Evolutionary conservation across 2,888 invertebrate species (phyloP).

Genomic region (Ctena decussata): DNA sequence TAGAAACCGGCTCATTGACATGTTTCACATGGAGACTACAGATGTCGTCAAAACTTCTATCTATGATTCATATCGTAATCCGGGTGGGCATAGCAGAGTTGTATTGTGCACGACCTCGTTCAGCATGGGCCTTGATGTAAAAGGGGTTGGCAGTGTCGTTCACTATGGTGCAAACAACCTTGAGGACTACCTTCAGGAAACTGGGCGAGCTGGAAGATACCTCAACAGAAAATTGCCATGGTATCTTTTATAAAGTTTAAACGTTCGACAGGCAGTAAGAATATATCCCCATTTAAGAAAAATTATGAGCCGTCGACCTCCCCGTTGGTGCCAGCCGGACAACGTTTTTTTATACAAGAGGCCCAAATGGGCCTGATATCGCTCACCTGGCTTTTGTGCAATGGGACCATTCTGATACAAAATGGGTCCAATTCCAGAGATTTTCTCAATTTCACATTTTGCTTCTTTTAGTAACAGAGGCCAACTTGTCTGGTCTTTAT

Average conservation of each 20-base stretch:
- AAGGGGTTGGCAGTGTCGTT: slow-evolving; percentile 39
- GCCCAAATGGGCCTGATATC: too few species aligned
- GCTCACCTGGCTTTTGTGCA: too few species aligned
- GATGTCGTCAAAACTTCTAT: slow-evolving; percentile 38
- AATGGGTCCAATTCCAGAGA: too few species aligned
- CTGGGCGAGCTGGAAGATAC: slow-evolving; percentile 38
- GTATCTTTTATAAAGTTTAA: slow-evolving; percentile 36
- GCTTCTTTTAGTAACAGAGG: too few species aligned
- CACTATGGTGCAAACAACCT: slow-evolving; percentile 48
- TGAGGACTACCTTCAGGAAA: slow-evolving; percentile 51
- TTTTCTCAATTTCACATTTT: too few species aligned
- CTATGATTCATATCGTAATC: slow-evolving; percentile 22
- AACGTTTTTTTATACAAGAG: too few species aligned
- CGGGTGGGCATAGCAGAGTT: slow-evolving; percentile 32
- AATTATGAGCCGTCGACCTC: too few species aligned
- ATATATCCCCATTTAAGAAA: slow-evolving; percentile 30
- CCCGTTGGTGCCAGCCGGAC: too few species aligned
- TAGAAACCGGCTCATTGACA: slow-evolving; percentile 10
- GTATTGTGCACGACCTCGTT: slow-evolving; percentile 52
- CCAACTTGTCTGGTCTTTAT: too few species aligned
- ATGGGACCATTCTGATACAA: too few species aligned
- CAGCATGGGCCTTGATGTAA: slow-evolving; percentile 56
- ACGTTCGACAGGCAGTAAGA: slow-evolving; percentile 19
- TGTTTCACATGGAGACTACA: slow-evolving; percentile 37
- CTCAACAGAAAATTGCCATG: slow-evolving; percentile 22